Conservation (phyloP, 2,797 vertebrate genomes). For the Hephaestus fuliginosus region DNA sequence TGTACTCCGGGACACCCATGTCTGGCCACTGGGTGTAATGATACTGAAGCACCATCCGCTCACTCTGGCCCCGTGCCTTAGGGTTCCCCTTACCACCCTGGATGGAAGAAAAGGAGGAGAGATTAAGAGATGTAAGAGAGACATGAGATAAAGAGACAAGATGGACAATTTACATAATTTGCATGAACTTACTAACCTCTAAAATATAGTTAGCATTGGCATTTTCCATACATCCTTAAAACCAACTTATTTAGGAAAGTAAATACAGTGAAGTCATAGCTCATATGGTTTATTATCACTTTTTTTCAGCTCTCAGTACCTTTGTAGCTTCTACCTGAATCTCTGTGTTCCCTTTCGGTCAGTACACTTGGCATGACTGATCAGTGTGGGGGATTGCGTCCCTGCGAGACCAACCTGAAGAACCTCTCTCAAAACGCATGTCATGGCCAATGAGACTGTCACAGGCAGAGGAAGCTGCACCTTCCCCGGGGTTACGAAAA, state of each 20-base stretch:
- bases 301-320: too few relatives aligned
- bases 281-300: too few relatives aligned
- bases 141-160: neutral
- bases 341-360: too few relatives aligned
- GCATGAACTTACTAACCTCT: neutral
- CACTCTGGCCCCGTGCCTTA: constrained; percentile 89
- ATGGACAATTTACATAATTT: neutral
- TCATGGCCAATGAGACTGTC: too few relatives aligned
- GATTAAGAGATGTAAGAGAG: too few relatives aligned
- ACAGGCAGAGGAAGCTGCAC: too few relatives aligned
- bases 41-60: constrained; percentile 92
- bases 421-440: too few relatives aligned
- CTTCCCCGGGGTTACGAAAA: too few relatives aligned
- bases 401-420: too few relatives aligned
- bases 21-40: constrained; percentile 98
- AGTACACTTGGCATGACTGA: too few relatives aligned
- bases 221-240: neutral
- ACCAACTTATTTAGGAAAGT: neutral
- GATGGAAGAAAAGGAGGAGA: neutral
- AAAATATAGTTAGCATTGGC: neutral
- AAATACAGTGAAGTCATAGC: neutral
- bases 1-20: constrained; percentile 96
- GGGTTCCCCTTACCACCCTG: constrained; percentile 91
- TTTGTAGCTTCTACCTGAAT: too few relatives aligned
- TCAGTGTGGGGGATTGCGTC: too few relatives aligned